Conservation (phyloP, 2,888 invertebrate genomes). For the Nematopogon swammerdamellus region DNA sequence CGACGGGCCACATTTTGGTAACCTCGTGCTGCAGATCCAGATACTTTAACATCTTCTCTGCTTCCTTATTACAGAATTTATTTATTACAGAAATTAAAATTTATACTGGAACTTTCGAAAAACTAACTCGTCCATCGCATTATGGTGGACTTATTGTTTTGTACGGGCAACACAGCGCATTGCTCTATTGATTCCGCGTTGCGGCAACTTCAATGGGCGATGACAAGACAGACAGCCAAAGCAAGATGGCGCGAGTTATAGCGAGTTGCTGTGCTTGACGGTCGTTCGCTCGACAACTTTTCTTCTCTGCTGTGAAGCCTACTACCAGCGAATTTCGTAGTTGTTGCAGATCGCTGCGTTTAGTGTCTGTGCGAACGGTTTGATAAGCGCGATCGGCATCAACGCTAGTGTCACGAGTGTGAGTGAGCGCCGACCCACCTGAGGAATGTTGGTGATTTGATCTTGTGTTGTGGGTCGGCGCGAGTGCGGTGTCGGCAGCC, state of each 20-base stretch:
- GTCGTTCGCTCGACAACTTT: slow-evolving; percentile 8
- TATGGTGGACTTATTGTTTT: no score
- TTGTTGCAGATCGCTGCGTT: background rate
- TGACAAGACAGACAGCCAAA: background rate
- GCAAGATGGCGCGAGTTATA: slow-evolving; percentile 4
- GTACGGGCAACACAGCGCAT: no score
- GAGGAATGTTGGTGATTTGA: slow-evolving; percentile 63
- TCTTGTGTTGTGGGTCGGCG: background rate
- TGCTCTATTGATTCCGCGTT: no score
- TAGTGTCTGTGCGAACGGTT: background rate
- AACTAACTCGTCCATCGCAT: no score
- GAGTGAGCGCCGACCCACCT: slow-evolving; percentile 49
- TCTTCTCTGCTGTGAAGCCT: slow-evolving; percentile 6
- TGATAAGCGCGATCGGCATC: background rate
- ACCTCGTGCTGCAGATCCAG: no score
- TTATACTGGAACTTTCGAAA: no score
- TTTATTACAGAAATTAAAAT: no score
- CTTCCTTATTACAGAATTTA: no score
- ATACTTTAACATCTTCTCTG: no score
- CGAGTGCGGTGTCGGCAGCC: background rate
- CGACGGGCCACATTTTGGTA: no score
- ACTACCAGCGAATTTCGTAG: background rate
- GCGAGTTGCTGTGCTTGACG: slow-evolving; percentile 7
- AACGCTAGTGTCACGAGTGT: background rate
- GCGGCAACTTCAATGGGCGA: background rate